Conservation (phyloP, 2,797 vertebrate genomes). For the Eupleurogrammus muticus region DNA sequence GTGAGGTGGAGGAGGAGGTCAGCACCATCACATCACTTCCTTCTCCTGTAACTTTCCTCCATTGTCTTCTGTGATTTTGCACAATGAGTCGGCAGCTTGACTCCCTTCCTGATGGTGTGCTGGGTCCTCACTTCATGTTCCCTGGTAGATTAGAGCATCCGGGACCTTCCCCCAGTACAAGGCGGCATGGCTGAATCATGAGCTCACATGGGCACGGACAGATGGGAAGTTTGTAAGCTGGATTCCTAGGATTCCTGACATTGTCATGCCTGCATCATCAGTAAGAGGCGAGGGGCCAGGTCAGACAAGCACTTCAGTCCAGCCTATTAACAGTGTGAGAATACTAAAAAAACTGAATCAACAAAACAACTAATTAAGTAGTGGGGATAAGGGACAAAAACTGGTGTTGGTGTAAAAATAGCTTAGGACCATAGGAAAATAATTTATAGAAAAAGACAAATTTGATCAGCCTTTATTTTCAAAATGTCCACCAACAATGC, state of each 20-base stretch:
- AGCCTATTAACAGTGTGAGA: not conserved
- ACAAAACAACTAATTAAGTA: too few species aligned
- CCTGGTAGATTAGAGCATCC: constrained; percentile 12
- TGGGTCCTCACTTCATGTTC: constrained; percentile 28
- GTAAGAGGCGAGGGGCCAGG: not conserved
- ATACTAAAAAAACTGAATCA: not conserved
- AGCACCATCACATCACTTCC: constrained; percentile 60
- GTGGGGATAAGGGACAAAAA: too few species aligned
- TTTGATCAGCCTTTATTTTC: too few species aligned
- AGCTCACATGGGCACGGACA: constrained; percentile 37
- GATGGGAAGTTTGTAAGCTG: constrained; percentile 5
- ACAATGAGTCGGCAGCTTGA: constrained; percentile 62
- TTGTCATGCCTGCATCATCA: constrained; percentile 27
- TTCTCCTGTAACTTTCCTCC: constrained; percentile 59
- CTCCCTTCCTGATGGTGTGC: constrained; percentile 71
- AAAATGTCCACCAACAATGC: too few species aligned
- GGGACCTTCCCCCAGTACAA: constrained; percentile 37
- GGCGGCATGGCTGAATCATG: constrained; percentile 28
- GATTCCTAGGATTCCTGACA: constrained; percentile 16
- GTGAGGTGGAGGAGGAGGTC: constrained; percentile 35
- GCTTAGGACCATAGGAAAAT: too few species aligned
- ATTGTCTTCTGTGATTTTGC: constrained; percentile 50
- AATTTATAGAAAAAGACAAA: too few species aligned
- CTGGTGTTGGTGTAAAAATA: too few species aligned
- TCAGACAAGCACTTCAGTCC: constrained; percentile 2